Evolutionary conservation across 2,888 invertebrate species (phyloP).

Genomic region (Melipona bicolor): DNA sequence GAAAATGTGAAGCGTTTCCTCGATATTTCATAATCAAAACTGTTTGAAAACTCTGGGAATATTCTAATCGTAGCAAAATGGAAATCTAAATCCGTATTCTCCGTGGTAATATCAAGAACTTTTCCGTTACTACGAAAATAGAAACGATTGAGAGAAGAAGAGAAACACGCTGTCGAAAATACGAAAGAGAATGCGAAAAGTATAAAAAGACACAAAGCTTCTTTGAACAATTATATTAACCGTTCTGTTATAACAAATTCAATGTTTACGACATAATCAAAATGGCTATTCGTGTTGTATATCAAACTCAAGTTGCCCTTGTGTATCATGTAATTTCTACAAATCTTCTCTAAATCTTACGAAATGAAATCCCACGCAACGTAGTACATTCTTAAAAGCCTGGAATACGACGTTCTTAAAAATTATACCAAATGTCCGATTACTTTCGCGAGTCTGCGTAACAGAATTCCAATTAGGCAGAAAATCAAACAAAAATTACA

Average conservation of each 20-base stretch:
- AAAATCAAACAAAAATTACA: not conserved
- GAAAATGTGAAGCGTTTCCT: not conserved
- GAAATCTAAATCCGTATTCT: not conserved
- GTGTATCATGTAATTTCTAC: too few species aligned
- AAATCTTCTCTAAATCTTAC: too few species aligned
- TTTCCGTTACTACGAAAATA: not conserved
- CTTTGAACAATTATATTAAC: too few species aligned
- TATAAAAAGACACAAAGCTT: too few species aligned
- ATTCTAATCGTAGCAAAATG: not conserved
- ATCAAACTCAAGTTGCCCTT: too few species aligned
- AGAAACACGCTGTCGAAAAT: not conserved
- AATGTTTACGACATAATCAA: too few species aligned
- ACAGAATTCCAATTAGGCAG: not conserved
- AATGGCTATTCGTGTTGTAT: too few species aligned
- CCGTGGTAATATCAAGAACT: not conserved
- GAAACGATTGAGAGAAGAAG: not conserved
- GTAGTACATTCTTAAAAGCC: too few species aligned
- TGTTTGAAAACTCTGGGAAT: not conserved
- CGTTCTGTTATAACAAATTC: too few species aligned
- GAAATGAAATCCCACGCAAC: too few species aligned
- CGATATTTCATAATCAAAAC: not conserved
- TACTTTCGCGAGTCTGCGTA: not conserved
- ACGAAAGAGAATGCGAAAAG: not conserved
- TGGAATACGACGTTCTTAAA: too few species aligned
- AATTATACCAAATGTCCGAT: not conserved